phyloP scores from a whole-genome alignment of 2,888 invertebrate species.

The Phengaris arion region DNA sequence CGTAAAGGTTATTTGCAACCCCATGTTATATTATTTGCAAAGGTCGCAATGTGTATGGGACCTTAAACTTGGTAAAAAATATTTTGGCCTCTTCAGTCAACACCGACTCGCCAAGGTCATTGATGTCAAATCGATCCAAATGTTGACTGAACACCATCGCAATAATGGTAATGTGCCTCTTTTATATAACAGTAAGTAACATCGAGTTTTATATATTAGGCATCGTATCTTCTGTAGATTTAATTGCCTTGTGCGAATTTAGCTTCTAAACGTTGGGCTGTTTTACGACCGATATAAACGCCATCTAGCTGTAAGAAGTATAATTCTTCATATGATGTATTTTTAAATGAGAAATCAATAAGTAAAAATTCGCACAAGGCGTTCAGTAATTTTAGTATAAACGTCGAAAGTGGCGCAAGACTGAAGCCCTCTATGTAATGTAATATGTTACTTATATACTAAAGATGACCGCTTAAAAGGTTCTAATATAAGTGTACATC shows the following conservation, averaged over 20 bases:
- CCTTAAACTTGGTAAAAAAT: background rate
- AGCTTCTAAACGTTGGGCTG: background rate
- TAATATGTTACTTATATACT: conserved; percentile 35
- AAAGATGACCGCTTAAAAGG: conserved; percentile 35
- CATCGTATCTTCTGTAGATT: background rate
- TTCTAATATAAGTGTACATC: conserved; percentile 37
- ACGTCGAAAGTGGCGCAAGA: conserved; percentile 38
- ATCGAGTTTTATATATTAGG: background rate
- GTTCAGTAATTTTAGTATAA: conserved; percentile 12
- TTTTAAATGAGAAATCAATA: background rate
- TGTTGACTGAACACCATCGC: conserved; percentile 1
- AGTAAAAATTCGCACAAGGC: conserved; percentile 1
- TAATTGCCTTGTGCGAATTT: conserved; percentile 11
- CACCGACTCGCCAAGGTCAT: background rate
- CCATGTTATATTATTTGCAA: too few species aligned
- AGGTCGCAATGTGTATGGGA: background rate
- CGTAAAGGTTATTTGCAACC: too few species aligned
- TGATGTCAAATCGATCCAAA: conserved; percentile 14
- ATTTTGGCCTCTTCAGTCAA: conserved; percentile 1
- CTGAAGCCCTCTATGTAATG: conserved; percentile 46
- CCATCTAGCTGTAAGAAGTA: background rate
- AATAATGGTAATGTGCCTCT: conserved; percentile 22
- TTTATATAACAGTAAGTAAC: conserved; percentile 6
- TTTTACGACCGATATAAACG: background rate
- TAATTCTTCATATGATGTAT: too few species aligned